Evolutionary conservation across 2,888 invertebrate species (phyloP).

Genomic region (Serripes groenlandicus): DNA sequence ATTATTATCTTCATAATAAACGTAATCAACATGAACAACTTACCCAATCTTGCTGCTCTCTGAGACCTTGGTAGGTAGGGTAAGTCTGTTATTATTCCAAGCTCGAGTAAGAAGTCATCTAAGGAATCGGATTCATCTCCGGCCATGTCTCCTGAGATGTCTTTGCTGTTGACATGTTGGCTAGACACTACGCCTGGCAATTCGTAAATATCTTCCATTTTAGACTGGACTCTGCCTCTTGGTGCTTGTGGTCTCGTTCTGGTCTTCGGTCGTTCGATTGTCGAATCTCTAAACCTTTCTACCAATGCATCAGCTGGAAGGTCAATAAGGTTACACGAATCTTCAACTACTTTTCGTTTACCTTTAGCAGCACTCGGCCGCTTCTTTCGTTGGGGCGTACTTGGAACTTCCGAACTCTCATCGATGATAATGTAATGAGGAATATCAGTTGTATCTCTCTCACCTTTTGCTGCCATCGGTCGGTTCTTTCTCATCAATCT

Average conservation of each 20-base stretch:
- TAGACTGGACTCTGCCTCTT: neutral
- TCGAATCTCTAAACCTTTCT: slow-evolving; percentile 13
- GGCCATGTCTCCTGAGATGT: neutral
- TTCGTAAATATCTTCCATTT: neutral
- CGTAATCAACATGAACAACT: too few relatives aligned
- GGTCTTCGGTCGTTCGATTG: neutral
- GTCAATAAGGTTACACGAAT: slow-evolving; percentile 7
- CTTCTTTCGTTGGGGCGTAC: neutral
- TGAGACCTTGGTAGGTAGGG: slow-evolving; percentile 20
- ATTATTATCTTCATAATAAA: too few relatives aligned
- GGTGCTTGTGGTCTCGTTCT: slow-evolving; percentile 14
- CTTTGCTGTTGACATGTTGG: neutral
- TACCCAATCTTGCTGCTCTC: neutral
- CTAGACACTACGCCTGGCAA: neutral
- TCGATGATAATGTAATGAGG: slow-evolving; percentile 25
- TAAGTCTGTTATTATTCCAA: neutral
- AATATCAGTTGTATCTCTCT: slow-evolving; percentile 6
- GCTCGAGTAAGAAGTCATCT: neutral
- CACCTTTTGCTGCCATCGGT: slow-evolving; percentile 24
- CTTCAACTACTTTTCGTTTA: neutral
- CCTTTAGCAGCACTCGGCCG: slow-evolving; percentile 25
- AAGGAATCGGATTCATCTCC: neutral
- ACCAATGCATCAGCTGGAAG: slow-evolving; percentile 17
- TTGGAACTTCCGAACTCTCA: neutral
- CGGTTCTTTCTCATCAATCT: neutral